Evolutionary conservation across 2,113 vertebrate species (phyloP).

Genomic region (Emydocephalus ijimae): DNA sequence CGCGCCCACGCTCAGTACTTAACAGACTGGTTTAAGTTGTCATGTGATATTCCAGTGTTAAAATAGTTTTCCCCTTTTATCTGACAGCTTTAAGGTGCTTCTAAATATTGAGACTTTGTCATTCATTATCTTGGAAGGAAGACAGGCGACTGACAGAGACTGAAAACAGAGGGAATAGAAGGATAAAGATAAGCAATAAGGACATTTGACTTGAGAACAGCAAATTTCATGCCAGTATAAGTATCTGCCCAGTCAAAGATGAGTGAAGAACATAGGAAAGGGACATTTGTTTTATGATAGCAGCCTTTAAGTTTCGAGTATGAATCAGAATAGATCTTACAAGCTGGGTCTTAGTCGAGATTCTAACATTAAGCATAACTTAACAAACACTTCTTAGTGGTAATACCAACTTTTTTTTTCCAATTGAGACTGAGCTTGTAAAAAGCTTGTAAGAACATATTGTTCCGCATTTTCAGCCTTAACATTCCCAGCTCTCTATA

Average conservation of each 20-base stretch:
- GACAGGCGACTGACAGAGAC: neutral
- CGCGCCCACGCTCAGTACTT: too few relatives aligned
- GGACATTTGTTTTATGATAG: neutral
- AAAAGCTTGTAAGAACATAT: neutral
- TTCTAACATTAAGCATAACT: neutral
- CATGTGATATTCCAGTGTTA: neutral
- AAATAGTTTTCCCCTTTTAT: neutral
- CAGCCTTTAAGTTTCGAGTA: neutral
- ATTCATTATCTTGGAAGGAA: neutral
- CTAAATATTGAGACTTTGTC: neutral
- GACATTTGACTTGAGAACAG: neutral
- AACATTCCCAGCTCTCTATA: neutral
- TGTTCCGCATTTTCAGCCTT: neutral
- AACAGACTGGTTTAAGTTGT: neutral
- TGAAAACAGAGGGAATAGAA: neutral
- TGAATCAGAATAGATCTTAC: neutral
- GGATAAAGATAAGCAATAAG: neutral
- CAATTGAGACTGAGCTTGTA: neutral
- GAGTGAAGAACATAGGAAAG: neutral
- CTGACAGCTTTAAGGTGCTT: neutral
- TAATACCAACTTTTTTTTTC: neutral
- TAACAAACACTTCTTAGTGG: neutral
- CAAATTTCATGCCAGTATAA: neutral
- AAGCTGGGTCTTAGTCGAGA: neutral
- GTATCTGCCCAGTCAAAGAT: neutral